These are phyloP conservation scores for Helicoverpa armigera DNA, from an alignment of 1,140 invertebrate genomes.

Conservation along the genomic window DNA sequence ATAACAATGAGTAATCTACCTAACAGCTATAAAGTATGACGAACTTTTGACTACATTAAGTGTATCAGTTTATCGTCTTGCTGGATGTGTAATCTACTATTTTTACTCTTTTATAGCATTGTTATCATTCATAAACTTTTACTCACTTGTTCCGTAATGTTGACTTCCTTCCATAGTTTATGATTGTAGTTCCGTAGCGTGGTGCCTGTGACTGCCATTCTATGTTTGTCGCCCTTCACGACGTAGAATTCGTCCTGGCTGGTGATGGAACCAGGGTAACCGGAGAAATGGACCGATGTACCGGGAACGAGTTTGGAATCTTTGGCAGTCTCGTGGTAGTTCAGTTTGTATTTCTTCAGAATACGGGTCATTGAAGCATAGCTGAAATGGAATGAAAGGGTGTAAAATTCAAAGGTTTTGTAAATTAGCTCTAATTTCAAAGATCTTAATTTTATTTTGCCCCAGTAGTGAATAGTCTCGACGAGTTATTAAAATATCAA, in stretches of 20 bases:
- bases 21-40: neutral
- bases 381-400: slow-evolving; percentile 58
- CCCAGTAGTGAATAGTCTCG: neutral
- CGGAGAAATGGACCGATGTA: slow-evolving; percentile 92
- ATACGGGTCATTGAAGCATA: slow-evolving; percentile 96
- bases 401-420: neutral
- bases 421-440: neutral
- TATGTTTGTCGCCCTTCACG: slow-evolving; percentile 85
- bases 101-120: neutral
- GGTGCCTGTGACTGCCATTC: slow-evolving; percentile 88
- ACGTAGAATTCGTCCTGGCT: slow-evolving; percentile 96
- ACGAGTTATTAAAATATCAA: neutral
- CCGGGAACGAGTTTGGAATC: slow-evolving; percentile 89
- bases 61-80: neutral
- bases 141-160: slow-evolving; percentile 84
- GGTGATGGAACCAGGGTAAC: slow-evolving; percentile 95
- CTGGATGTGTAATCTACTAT: neutral
- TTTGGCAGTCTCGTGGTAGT: slow-evolving; percentile 89
- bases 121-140: neutral
- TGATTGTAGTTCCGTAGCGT: slow-evolving; percentile 87
- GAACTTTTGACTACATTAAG: neutral
- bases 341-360: slow-evolving; percentile 95
- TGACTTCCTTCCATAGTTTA: slow-evolving; percentile 86
- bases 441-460: neutral
- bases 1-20: too few relatives aligned